Conservation (phyloP, 2,113 vertebrate genomes). For the Mellivora capensis region DNA sequence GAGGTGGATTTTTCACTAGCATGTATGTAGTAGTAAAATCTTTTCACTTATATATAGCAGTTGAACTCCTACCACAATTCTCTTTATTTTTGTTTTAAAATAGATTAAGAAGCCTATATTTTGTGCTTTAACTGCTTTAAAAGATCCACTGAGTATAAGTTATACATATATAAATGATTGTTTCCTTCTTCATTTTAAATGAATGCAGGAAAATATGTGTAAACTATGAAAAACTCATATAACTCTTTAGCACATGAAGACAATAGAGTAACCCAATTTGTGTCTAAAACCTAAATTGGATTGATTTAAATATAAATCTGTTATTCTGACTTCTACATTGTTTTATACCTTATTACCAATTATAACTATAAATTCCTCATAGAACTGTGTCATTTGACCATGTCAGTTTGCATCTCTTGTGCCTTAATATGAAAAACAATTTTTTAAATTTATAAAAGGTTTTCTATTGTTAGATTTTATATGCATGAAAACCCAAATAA, state of each 20-base stretch:
- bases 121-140: neutral
- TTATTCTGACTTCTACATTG: neutral
- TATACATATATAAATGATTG: neutral
- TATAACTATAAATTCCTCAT: neutral
- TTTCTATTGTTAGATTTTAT: slow-evolving; percentile 31
- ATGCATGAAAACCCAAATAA: neutral
- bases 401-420: slow-evolving; percentile 36
- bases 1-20: neutral
- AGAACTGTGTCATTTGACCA: slow-evolving; percentile 12
- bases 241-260: neutral
- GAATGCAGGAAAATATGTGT: neutral
- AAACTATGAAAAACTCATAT: neutral
- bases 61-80: neutral
- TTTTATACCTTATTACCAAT: neutral
- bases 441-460: slow-evolving; percentile 28
- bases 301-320: neutral
- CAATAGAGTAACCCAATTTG: neutral
- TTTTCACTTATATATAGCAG: neutral
- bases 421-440: slow-evolving; percentile 63
- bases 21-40: neutral
- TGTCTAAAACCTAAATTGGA: neutral
- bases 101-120: neutral
- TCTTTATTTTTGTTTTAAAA: slow-evolving; percentile 39
- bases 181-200: slow-evolving; percentile 23
- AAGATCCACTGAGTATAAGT: neutral